phyloP scores from a whole-genome alignment of 2,797 vertebrate genomes.

The Bradypodion ventrale region DNA sequence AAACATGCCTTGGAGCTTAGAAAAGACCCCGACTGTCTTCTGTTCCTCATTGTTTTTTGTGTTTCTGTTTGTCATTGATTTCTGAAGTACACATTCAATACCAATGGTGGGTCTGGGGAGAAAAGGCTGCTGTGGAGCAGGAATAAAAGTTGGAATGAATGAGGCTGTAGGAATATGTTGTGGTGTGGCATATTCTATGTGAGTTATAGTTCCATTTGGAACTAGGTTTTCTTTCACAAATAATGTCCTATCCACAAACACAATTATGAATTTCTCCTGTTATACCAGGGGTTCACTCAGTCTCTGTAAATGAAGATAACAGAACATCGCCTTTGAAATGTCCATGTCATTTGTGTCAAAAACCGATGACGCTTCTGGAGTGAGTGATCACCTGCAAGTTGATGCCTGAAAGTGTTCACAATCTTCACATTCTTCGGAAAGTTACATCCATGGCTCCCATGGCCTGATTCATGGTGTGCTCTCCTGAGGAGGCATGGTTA shows the following conservation, averaged over 20 bases:
- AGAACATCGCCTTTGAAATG: slow-evolving; percentile 38
- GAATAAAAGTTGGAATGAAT: not conserved
- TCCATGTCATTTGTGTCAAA: slow-evolving; percentile 30
- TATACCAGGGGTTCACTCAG: slow-evolving; percentile 21
- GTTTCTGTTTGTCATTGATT: slow-evolving; percentile 15
- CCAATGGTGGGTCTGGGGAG: not conserved
- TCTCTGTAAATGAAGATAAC: slow-evolving; percentile 41
- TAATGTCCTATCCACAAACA: not conserved
- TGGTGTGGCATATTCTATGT: not conserved
- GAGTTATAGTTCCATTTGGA: not conserved
- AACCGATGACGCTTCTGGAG: no score
- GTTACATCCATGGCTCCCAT: no score
- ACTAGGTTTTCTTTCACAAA: not conserved
- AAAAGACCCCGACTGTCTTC: not conserved
- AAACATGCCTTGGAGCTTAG: not conserved
- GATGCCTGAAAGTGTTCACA: no score
- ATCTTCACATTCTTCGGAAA: no score
- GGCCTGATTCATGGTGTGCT: no score
- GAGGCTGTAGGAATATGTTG: not conserved
- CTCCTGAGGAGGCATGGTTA: slow-evolving; percentile 42
- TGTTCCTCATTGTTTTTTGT: not conserved
- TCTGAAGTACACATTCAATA: not conserved
- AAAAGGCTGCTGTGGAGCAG: not conserved
- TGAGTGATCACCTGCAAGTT: no score
- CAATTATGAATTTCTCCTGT: not conserved